Evolutionary conservation across 1,140 invertebrate species (phyloP), one percentile per base, ranked within the genome.

Genomic region (Tetramorium parvispinum): DNA sequence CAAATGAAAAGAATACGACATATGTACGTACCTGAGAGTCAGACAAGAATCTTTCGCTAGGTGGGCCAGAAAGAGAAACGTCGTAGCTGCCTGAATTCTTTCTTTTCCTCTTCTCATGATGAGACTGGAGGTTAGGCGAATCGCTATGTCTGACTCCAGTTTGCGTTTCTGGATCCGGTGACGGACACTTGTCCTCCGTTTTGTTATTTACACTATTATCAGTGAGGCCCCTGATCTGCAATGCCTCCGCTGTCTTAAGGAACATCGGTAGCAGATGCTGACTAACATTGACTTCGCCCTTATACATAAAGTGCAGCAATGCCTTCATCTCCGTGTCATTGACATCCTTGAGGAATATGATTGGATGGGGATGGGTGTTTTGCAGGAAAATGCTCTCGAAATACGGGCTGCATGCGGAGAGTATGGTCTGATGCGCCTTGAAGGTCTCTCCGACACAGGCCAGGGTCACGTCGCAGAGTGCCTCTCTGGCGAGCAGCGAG

Each of bases 351-450:
- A 98, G 96, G 95, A 98, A 98, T 95, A 99, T 98, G 93, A 98
- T 98, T 65, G 98, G 98, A 96, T 99, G 98, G 93, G 98, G 98
- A 96, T 98, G 98, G 88, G 96, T 97, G 95, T 98, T 98, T 95
- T 98, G 97, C 91, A 98, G 96, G 95, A 99, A 98, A 95, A 99
- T 97, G 94, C 96, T 98, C 96, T 99, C 98, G 95, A 99, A 99
- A 96, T 99, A 99, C 77, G 98, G 98, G 95, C 98, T 98, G 96
- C 98, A 99, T 88, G 98, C 98, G 63, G 98, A 98, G 73, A 99
- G 96, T 95, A 99, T 98, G 81, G 98, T 98, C 95, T 98, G 98
- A 95, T 99, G 98, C 90, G 98, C 98, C 96, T 98, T 98, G 93
- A 99, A 98, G 88, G 97, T 98, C 94, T 98, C 97, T 91, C 98